Percentiles rank a stretch among this genome's conserved stretches.
Evolutionary conservation across 2,113 vertebrate species (phyloP).

Genomic region (Beaufortia kweichowensis): DNA sequence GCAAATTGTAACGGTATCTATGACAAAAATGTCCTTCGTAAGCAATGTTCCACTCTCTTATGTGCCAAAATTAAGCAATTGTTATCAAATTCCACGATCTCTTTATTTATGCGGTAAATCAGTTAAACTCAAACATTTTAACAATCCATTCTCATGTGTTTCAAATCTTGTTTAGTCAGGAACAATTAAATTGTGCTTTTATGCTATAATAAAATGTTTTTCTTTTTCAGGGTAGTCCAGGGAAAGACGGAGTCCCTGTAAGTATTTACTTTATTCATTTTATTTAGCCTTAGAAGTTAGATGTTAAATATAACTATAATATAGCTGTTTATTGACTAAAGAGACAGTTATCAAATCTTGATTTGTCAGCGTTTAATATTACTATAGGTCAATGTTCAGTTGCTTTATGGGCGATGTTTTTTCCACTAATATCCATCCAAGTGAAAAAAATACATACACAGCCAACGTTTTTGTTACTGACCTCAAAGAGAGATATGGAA

Average conservation of each 20-base stretch:
- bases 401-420: too few relatives aligned
- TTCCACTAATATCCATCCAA: too few relatives aligned
- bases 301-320: not conserved
- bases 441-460: not conserved
- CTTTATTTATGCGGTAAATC: not conserved
- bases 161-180: too few relatives aligned
- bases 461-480: not conserved
- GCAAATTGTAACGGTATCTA: not conserved
- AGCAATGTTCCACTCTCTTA: not conserved
- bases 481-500: not conserved
- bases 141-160: too few relatives aligned
- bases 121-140: not conserved
- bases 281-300: not conserved
- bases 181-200: not conserved
- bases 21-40: not conserved
- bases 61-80: not conserved
- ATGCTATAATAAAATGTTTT: slow-evolving; percentile 17
- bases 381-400: too few relatives aligned
- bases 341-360: too few relatives aligned
- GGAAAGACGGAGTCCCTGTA: slow-evolving; percentile 70
- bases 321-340: too few relatives aligned
- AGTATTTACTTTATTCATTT: slow-evolving; percentile 50
- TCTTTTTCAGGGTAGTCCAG: slow-evolving; percentile 69
- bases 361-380: too few relatives aligned
- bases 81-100: not conserved